Evolutionary conservation across 2,888 invertebrate species (phyloP), one percentile per base, ranked within the genome.

Genomic region (Heliconius ethilla): DNA sequence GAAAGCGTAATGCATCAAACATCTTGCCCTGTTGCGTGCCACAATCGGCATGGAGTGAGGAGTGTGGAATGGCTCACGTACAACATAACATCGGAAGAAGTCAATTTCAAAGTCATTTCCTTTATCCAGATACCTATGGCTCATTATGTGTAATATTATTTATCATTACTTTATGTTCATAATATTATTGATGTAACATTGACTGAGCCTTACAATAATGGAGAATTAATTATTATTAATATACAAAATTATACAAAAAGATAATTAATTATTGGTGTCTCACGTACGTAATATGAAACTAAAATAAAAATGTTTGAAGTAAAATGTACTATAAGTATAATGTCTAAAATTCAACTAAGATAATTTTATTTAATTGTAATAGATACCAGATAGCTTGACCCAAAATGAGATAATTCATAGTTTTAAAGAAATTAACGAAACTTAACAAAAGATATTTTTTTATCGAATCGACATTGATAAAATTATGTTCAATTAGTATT

Each of bases 11-110:
- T 63, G 27, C 22, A 63, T 69, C 62, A 78, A 63, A 79, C 69
- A 73, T 78, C 72, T 72, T 67, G 72, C 78, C 29, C 29, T 29
- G 1, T 33, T 7, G 33, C 7, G 73, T n/a, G 67, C 40, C 75
- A 73, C 73, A 72, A 67, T 7, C 76, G 69, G 62, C 59, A 40
- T 72, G 18, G 51, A 18, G 18, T 51, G 18, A 67, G 18, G 51
- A 18, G 18, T 22, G 7, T 22, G 67, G 65, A 74, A 76, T 51
- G 76, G 62, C 63, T 76, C 76, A 79, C 73, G 76, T 74, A 37
- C 72, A 51, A 75, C 70, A 75, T 70, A 72, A 70, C 75, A 73
- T 79, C 73, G 78, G 78, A 79, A 79, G 78, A 70, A 79, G 78
- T 76, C 76, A 40, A 79, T 76, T 73, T 74, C 69, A 37, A 33